A percentile compares a stretch with the other conserved stretches of the same genome.
These are phyloP conservation scores for Papilio elwesi DNA, from an alignment of 2,888 invertebrate species.

Conservation along the genomic window DNA sequence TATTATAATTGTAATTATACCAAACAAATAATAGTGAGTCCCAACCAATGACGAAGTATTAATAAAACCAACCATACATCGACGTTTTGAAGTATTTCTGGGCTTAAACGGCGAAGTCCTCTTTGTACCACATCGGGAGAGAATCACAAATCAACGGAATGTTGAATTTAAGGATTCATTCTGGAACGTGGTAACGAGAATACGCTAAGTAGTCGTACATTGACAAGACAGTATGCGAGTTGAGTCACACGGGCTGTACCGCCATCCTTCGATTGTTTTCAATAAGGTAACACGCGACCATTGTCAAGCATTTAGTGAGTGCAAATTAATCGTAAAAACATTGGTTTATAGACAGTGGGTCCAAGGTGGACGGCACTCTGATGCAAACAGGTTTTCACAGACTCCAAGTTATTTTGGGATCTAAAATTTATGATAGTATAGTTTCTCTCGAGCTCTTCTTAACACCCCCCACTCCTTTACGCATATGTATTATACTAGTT, in stretches of 20 bases:
- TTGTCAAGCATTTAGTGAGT: constrained; percentile 35
- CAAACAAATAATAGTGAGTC: no score
- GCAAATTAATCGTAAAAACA: constrained; percentile 31
- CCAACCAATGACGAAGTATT: no score
- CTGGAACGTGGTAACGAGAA: not conserved
- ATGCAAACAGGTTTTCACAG: not conserved
- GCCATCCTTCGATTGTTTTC: constrained; percentile 47
- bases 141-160: not conserved
- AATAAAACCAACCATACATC: no score
- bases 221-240: not conserved
- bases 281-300: constrained; percentile 40
- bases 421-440: not conserved
- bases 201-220: not conserved
- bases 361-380: not conserved
- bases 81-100: no score
- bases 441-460: no score
- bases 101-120: not conserved
- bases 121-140: not conserved
- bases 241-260: constrained; percentile 40
- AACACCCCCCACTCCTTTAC: no score
- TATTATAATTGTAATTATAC: no score
- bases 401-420: not conserved
- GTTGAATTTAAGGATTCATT: not conserved
- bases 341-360: not conserved
- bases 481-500: no score